Conservation (phyloP, 2,113 vertebrate species). For the Albula goreensis region DNA sequence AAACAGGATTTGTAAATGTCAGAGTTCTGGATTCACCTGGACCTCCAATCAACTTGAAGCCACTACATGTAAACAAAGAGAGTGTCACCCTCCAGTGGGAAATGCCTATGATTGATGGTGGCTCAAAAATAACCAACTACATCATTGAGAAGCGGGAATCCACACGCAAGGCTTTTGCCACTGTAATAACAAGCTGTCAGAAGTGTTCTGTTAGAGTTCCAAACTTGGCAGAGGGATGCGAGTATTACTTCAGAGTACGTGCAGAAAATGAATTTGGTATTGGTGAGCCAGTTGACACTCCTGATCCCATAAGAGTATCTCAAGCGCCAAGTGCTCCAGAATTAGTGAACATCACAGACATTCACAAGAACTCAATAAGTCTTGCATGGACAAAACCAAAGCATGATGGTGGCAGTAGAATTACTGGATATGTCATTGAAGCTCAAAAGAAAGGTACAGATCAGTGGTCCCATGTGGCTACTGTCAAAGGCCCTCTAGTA, state of each 20-base stretch:
- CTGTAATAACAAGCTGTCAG: conserved; percentile 84
- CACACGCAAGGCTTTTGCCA: conserved; percentile 91
- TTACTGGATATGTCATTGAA: conserved; percentile 94
- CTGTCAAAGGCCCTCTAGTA: conserved; percentile 86
- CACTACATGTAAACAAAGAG: conserved; percentile 88
- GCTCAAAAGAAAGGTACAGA: conserved; percentile 91
- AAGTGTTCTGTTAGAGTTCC: conserved; percentile 81
- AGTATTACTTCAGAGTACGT: conserved; percentile 96
- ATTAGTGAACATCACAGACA: conserved; percentile 87
- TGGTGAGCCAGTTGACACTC: conserved; percentile 88
- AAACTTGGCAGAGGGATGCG: conserved; percentile 87
- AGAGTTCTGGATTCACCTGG: conserved; percentile 94
- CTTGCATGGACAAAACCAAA: conserved; percentile 95
- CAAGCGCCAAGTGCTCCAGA: conserved; percentile 90
- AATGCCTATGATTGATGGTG: conserved; percentile 92
- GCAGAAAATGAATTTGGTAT: conserved; percentile 98
- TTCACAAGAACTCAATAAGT: conserved; percentile 86
- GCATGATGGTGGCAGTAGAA: conserved; percentile 92
- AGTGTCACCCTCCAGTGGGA: conserved; percentile 93
- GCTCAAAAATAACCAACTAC: conserved; percentile 92
- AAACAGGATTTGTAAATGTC: conserved; percentile 90
- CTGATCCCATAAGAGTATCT: conserved; percentile 88
- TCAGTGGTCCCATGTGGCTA: conserved; percentile 89
- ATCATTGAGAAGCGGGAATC: conserved; percentile 96
- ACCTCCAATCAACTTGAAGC: conserved; percentile 90